Evolutionary conservation across 2,113 vertebrate genomes (phyloP), one percentile per base, ranked within the genome.

Genomic region (Bujurquina vittata): DNA sequence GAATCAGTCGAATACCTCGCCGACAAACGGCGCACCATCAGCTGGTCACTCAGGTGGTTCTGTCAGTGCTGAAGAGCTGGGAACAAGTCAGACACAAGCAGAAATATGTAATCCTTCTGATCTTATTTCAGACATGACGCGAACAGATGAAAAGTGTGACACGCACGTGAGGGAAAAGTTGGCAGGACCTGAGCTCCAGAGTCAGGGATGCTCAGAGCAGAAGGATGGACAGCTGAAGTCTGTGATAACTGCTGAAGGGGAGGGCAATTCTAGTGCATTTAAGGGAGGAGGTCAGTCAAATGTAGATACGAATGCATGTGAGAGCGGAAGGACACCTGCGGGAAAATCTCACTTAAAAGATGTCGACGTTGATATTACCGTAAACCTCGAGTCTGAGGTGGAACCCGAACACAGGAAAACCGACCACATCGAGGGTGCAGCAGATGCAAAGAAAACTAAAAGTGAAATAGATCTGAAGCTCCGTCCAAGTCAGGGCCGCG

Each of bases 201-300:
- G 23, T 73, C 60, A 67, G 81, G 74, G 82, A 43, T 37, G 55
- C 17, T 73, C 40, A n/a, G 29, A 75, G 23, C 62, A 61, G 31
- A 26, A 81, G 52, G n/a, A 43, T 18, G 73, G 2, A 29, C 57
- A 12, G 7, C 22, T 29, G 18, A 23, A 8, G n/a, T 67, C 58
- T 62, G 61, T 37, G 74, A 15, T 52, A 2, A 10, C 29, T 59
- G 61, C 57, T n/a, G 60, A 46, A 55, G 26, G 40, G 1, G 55
- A 65, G 0, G 26, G 2, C 0, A 67, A 62, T 52, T 79, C 29
- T 20, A 12, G 22, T 78, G 56, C 9, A 12, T n/a, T 1, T 55
- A 46, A 73, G 3, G 57, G 49, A 62, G 37, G 20, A 3, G 9
- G n/a, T 18, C 60, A 59, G 1, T 65, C 37, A 65, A 43, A 75